phyloP scores from a whole-genome alignment of 2,797 vertebrate genomes.

The Peromyscus attwateri region DNA sequence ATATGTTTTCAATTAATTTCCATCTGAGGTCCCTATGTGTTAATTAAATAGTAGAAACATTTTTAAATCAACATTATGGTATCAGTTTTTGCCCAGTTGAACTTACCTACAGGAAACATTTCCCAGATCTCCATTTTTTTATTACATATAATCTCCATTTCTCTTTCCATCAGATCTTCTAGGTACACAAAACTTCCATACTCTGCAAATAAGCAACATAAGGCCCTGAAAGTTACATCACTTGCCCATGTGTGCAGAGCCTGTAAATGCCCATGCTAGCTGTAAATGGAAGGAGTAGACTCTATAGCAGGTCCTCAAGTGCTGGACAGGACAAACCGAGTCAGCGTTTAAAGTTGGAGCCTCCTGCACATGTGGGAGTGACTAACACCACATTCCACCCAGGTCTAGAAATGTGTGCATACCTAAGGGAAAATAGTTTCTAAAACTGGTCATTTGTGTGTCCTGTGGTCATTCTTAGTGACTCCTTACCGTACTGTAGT shows the following conservation, averaged over 20 bases:
- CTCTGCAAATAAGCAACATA: constrained; percentile 20
- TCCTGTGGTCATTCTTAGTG: constrained; percentile 29
- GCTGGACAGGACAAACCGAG: not conserved
- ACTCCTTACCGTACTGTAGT: not conserved
- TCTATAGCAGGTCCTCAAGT: not conserved
- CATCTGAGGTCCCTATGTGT: not conserved
- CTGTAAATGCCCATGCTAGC: not conserved
- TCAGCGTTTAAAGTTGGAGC: not conserved
- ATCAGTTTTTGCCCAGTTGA: constrained; percentile 23
- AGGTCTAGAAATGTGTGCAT: constrained; percentile 35
- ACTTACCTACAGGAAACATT: constrained; percentile 46
- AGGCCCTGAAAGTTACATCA: not conserved
- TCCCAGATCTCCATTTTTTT: constrained; percentile 49
- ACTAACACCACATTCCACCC: not conserved
- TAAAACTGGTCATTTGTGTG: constrained; percentile 26
- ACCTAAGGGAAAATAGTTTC: not conserved
- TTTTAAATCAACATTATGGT: constrained; percentile 35
- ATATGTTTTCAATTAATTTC: constrained; percentile 53
- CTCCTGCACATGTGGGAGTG: not conserved
- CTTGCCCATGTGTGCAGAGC: not conserved
- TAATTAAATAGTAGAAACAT: constrained; percentile 53
- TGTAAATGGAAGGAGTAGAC: not conserved
- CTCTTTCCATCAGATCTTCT: constrained; percentile 27
- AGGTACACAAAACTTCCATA: constrained; percentile 28
- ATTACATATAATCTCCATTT: not conserved